These are phyloP conservation scores for Gymnocypris eckloni DNA, from an alignment of 2,797 vertebrate species.

Conservation along the genomic window DNA sequence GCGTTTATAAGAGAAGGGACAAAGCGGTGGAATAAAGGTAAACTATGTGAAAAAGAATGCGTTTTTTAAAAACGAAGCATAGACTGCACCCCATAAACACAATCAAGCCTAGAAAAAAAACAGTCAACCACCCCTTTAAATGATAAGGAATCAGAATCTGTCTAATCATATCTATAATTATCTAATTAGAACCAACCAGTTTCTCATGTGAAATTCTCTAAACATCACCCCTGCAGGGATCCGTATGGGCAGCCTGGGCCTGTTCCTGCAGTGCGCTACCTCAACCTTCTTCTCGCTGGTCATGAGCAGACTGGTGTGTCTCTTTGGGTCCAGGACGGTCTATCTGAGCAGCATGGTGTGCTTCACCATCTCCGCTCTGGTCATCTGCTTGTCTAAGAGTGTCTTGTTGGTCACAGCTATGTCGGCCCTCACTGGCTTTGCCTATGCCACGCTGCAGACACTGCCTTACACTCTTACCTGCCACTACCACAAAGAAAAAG, in stretches of 20 bases:
- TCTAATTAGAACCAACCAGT: neutral
- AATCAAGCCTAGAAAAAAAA: too few species aligned
- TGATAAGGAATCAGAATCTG: neutral
- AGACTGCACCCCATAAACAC: too few species aligned
- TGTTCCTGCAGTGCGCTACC: constrained; percentile 84
- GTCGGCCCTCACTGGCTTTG: constrained; percentile 82
- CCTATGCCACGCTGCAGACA: constrained; percentile 83
- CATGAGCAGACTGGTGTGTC: constrained; percentile 78
- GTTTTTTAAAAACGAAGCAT: too few species aligned
- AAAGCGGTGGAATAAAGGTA: too few species aligned
- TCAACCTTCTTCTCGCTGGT: constrained; percentile 82
- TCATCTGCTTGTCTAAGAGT: constrained; percentile 83
- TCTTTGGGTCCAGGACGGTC: constrained; percentile 76
- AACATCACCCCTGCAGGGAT: constrained; percentile 72
- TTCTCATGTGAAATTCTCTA: neutral
- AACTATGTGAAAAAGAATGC: too few species aligned
- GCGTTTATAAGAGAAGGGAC: too few species aligned
- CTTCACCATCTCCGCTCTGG: constrained; percentile 78
- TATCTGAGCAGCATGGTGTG: constrained; percentile 83
- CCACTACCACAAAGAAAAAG: constrained; percentile 83
- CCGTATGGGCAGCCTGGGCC: constrained; percentile 83
- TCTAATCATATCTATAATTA: neutral
- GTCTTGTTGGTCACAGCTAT: constrained; percentile 77
- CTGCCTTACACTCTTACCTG: constrained; percentile 84
- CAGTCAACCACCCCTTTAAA: too few species aligned